phyloP scores from a whole-genome alignment of 1,140 invertebrate species.

The Sarcophaga bullata region DNA sequence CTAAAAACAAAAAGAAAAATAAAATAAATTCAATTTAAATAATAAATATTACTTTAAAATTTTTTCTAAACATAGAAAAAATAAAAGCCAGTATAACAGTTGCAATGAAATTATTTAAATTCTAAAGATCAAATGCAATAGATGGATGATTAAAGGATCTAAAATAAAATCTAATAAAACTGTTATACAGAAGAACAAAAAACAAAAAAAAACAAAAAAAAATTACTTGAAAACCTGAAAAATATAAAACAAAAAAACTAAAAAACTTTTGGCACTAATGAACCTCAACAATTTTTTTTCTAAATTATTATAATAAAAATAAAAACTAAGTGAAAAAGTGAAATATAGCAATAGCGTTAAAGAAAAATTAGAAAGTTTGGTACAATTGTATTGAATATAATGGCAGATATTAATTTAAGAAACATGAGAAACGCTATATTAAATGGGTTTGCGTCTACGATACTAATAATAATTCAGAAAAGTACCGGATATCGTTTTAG shows the following conservation, averaged over 20 bases:
- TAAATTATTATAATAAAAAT: background rate
- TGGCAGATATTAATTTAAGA: background rate
- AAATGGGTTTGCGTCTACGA: too few relatives aligned
- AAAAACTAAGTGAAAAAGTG: background rate
- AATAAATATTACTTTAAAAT: background rate
- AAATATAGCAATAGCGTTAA: background rate
- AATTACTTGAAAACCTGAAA: slow-evolving; percentile 14
- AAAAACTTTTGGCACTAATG: slow-evolving; percentile 6
- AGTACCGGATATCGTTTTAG: too few relatives aligned
- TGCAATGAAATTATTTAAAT: too few relatives aligned
- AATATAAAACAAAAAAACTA: background rate
- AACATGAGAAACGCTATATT: too few relatives aligned
- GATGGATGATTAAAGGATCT: too few relatives aligned
- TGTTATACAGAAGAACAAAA: background rate
- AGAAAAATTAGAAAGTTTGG: background rate
- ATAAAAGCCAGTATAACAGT: too few relatives aligned
- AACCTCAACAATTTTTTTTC: background rate
- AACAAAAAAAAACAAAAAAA: slow-evolving; percentile 1
- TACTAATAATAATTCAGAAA: too few relatives aligned
- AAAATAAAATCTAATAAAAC: background rate
- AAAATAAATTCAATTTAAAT: background rate
- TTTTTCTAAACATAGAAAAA: too few relatives aligned
- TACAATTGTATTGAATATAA: background rate
- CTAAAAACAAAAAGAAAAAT: background rate
- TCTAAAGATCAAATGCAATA: too few relatives aligned